Evolutionary conservation across 1,140 invertebrate genomes (phyloP).

Genomic region (Zaprionus vittiger): DNA sequence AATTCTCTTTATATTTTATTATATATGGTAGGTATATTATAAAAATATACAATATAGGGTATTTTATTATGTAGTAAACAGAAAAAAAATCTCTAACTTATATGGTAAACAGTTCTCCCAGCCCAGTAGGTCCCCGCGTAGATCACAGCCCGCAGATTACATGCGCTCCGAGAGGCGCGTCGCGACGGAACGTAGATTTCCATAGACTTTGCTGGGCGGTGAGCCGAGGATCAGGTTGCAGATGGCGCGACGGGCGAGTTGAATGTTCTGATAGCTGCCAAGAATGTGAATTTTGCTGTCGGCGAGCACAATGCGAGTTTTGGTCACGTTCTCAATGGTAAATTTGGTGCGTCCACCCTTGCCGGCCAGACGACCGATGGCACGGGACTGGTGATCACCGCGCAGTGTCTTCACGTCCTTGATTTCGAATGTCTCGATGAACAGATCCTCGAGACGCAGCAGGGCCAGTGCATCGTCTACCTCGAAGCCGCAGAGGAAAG

Average conservation of each 20-base stretch:
- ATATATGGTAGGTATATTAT: constrained; percentile 4
- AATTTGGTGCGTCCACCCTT: constrained; percentile 99
- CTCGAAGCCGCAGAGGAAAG: constrained; percentile 98
- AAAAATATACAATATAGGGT: background rate
- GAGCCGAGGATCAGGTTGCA: constrained; percentile 99
- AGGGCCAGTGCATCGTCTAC: constrained; percentile 98
- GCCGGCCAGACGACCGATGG: constrained; percentile 98
- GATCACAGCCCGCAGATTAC: constrained; percentile 84
- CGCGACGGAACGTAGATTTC: constrained; percentile 94
- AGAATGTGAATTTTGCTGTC: constrained; percentile 98
- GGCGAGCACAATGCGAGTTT: constrained; percentile 98
- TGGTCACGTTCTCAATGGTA: constrained; percentile 99
- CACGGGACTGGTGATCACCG: constrained; percentile 97
- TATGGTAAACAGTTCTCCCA: constrained; percentile 14
- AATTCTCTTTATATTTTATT: background rate
- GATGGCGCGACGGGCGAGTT: constrained; percentile 96
- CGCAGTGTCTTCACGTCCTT: constrained; percentile 98
- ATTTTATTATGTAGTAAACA: constrained; percentile 37
- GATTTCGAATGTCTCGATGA: constrained; percentile 98
- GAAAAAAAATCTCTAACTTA: constrained; percentile 43
- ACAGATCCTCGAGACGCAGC: constrained; percentile 97
- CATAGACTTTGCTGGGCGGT: constrained; percentile 98
- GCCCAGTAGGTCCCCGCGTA: background rate
- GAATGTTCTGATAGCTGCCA: constrained; percentile 99
- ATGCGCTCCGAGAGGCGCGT: constrained; percentile 92